Conservation (phyloP, 2,113 vertebrate species). For the Sus scrofa region T2T-Sscrofa CM000814.6:138915001-138915500, state of each 20-base stretch:
- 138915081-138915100: no score
- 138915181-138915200: not conserved
- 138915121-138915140: not conserved
- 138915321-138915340: no score
- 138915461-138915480: not conserved
- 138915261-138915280: not conserved
- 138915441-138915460: not conserved
- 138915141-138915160: not conserved
- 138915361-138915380: no score
- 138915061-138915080: accelerated
- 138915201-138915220: not conserved
- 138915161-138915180: not conserved
- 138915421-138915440: no score
- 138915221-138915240: not conserved
- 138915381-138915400: no score
- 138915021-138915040: not conserved
- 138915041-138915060: not conserved
- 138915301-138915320: no score
- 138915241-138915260: not conserved
- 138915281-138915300: no score
- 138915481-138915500: not conserved
- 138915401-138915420: no score
- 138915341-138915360: no score
- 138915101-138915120: not conserved
- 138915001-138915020: not conserved